Evolutionary conservation across 2,888 invertebrate species (phyloP), one percentile per base, ranked within the genome.

Genomic region (Leucoma salicis): DNA sequence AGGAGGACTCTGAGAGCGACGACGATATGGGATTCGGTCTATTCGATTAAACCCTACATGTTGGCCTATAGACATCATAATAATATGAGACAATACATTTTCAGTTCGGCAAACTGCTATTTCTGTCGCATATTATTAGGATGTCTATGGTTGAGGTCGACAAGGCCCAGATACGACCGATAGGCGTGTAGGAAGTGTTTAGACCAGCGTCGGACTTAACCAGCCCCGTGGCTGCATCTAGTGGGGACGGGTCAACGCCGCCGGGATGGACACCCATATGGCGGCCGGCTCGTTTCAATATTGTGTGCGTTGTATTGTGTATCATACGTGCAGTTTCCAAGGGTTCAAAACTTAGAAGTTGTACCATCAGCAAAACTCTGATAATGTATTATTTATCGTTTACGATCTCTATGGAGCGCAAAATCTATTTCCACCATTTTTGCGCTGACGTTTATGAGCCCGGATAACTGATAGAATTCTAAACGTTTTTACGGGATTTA

Each of bases 11-110:
- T 4, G 95, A 95, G 74, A 93, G 93, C 52, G 97, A 97, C 70
- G 98, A 98, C 67, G 99, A 98, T 84, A 98, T 99, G 98, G 99
- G 99, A 84, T 97, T 99, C 87, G 98, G 98, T 84, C 94, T 97
- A 14, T 97, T 96, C 77, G 96, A 96, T 84, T 96, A 95, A 92
- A 54, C 56, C 48, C 24, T 24, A 14, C 14, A 35, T n/a, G n/a
- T n/a, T n/a, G n/a, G n/a, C n/a, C n/a, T n/a, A n/a, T n/a, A n/a
- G n/a, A n/a, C n/a, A n/a, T n/a, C n/a, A n/a, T n/a, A n/a, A n/a
- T n/a, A n/a, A n/a, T n/a, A n/a, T n/a, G n/a, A n/a, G n/a, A n/a
- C n/a, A n/a, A n/a, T n/a, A n/a, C n/a, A n/a, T n/a, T n/a, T n/a
- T n/a, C n/a, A n/a, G n/a, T n/a, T n/a, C n/a, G n/a, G n/a, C n/a